Evolutionary conservation across 2,888 invertebrate genomes (phyloP).

Genomic region (Acleris laterana): DNA sequence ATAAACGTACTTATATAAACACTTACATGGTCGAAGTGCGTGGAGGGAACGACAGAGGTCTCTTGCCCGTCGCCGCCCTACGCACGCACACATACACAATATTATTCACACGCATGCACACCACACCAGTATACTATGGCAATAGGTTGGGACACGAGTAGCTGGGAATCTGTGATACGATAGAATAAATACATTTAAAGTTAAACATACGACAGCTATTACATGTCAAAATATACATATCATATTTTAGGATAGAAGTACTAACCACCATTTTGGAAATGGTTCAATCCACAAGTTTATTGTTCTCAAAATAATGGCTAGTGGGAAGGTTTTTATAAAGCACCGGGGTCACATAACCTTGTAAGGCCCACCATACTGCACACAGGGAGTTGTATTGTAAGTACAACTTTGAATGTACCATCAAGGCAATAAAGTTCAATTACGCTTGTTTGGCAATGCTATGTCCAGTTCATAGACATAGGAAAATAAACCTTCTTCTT

Average conservation of each 20-base stretch:
- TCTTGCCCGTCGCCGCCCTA: conserved; percentile 79
- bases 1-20: conserved; percentile 32
- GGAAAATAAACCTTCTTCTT: too few species aligned
- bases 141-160: conserved; percentile 10
- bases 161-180: not conserved
- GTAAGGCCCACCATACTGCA: too few species aligned
- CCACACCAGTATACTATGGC: conserved; percentile 53
- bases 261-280: not conserved
- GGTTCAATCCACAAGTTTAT: too few species aligned
- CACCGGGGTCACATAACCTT: not conserved
- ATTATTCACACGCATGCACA: conserved; percentile 62
- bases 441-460: too few species aligned
- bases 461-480: too few species aligned
- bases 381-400: too few species aligned
- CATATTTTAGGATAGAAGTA: not conserved
- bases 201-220: conserved; percentile 2
- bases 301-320: not conserved
- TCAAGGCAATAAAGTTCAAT: too few species aligned
- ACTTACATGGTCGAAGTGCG: conserved; percentile 79
- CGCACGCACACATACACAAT: conserved; percentile 68
- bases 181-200: too few species aligned
- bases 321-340: not conserved
- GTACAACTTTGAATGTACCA: too few species aligned
- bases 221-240: conserved; percentile 18
- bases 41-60: conserved; percentile 72